Percentiles rank a stretch among this genome's conserved stretches.
Evolutionary conservation across 2,113 vertebrate genomes (phyloP).

Genomic region (Alaudala cheleensis): DNA sequence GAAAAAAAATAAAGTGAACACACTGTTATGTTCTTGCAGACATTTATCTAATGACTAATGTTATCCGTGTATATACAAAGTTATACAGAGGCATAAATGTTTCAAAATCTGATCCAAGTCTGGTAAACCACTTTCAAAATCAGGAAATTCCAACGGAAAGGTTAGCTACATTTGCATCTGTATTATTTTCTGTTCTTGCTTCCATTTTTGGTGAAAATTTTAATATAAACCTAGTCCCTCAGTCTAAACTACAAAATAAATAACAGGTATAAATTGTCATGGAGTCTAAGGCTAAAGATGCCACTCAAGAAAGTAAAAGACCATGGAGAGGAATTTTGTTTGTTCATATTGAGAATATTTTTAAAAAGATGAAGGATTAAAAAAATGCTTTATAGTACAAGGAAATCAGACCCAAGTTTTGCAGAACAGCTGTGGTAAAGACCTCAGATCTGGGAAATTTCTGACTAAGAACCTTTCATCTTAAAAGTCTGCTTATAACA

Average conservation of each 20-base stretch:
- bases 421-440: slow-evolving; percentile 3
- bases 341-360: neutral
- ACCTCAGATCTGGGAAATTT: slow-evolving; percentile 9
- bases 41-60: slow-evolving; percentile 36
- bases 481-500: neutral
- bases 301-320: neutral
- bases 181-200: slow-evolving; percentile 25
- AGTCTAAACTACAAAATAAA: neutral
- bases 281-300: neutral
- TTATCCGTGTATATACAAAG: slow-evolving; percentile 8
- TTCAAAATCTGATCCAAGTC: slow-evolving; percentile 23
- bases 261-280: neutral
- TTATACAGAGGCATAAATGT: neutral
- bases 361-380: neutral
- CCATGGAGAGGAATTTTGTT: neutral
- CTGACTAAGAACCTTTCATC: neutral
- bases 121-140: slow-evolving; percentile 56
- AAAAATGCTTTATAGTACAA: neutral
- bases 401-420: neutral
- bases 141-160: slow-evolving; percentile 46
- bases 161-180: slow-evolving; percentile 18
- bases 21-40: neutral
- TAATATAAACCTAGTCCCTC: neutral
- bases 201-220: slow-evolving; percentile 17
- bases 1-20: neutral